phyloP scores from a whole-genome alignment of 2,888 invertebrate species.

The Euclidia mi region DNA sequence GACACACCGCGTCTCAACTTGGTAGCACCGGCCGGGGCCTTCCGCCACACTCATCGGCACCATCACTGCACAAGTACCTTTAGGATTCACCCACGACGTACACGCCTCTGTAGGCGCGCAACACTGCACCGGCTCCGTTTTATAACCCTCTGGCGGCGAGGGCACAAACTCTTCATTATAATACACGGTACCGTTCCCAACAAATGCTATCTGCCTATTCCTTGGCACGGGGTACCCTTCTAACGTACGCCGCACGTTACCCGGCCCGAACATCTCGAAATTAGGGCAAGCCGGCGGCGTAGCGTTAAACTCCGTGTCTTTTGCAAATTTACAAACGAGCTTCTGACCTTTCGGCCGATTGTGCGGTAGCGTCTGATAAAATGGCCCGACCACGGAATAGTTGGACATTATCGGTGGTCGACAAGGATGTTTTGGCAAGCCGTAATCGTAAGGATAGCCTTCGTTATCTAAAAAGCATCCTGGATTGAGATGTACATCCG shows the following conservation, averaged over 20 bases:
- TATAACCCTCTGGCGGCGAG: slow-evolving; percentile 93
- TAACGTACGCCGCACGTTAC: slow-evolving; percentile 93
- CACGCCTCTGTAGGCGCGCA: slow-evolving; percentile 83
- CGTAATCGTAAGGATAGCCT: slow-evolving; percentile 95
- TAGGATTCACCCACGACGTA: slow-evolving; percentile 84
- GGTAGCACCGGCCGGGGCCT: slow-evolving; percentile 85
- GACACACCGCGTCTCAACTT: slow-evolving; percentile 90
- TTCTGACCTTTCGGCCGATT: slow-evolving; percentile 91
- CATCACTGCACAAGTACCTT: slow-evolving; percentile 88
- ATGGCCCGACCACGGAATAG: slow-evolving; percentile 84
- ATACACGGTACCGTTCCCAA: slow-evolving; percentile 84
- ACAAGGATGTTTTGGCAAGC: slow-evolving; percentile 92
- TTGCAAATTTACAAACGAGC: slow-evolving; percentile 85
- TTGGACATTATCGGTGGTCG: slow-evolving; percentile 84
- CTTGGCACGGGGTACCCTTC: slow-evolving; percentile 94
- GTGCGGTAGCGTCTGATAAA: slow-evolving; percentile 94
- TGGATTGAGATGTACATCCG: slow-evolving; percentile 93
- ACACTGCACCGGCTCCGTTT: slow-evolving; percentile 89
- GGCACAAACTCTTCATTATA: slow-evolving; percentile 91
- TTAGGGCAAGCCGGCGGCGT: slow-evolving; percentile 77
- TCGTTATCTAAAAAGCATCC: slow-evolving; percentile 94
- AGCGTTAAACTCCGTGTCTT: slow-evolving; percentile 86
- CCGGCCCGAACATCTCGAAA: slow-evolving; percentile 83
- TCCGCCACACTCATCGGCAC: slow-evolving; percentile 83
- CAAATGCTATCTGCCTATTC: slow-evolving; percentile 86